A percentile compares a stretch with the other conserved stretches of the same genome.
These are phyloP conservation scores for Arrhamphus sclerolepis DNA, from an alignment of 2,797 vertebrate genomes.

Conservation along the genomic window DNA sequence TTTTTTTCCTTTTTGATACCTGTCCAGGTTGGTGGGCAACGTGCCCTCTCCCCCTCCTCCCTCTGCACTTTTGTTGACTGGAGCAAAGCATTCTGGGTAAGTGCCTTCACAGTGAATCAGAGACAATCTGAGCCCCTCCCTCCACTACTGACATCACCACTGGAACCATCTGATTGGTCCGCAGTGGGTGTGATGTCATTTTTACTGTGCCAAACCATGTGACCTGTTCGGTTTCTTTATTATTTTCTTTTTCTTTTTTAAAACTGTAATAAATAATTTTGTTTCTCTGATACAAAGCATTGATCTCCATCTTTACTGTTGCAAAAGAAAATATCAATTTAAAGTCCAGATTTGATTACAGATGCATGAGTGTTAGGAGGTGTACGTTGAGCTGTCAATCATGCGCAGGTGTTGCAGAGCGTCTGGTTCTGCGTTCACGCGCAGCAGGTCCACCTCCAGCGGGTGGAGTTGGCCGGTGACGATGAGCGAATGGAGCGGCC, in stretches of 20 bases:
- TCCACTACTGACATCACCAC: constrained; percentile 35
- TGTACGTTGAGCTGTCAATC: constrained; percentile 75
- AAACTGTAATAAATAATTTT: constrained; percentile 75
- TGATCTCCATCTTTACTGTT: constrained; percentile 28
- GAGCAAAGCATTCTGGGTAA: constrained; percentile 86
- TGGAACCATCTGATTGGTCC: constrained; percentile 39
- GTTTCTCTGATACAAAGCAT: constrained; percentile 22
- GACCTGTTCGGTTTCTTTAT: constrained; percentile 41
- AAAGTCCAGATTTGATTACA: neutral
- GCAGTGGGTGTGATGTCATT: constrained; percentile 39
- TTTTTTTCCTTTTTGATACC: constrained; percentile 4
- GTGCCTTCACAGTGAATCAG: constrained; percentile 87
- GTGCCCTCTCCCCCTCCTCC: constrained; percentile 48
- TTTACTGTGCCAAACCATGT: constrained; percentile 58
- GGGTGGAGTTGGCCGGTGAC: constrained; percentile 90
- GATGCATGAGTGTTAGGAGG: no score
- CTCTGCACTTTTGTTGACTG: constrained; percentile 83
- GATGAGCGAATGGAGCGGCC: constrained; percentile 90
- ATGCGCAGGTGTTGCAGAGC: constrained; percentile 63
- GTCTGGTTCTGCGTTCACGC: constrained; percentile 79
- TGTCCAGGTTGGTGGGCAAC: neutral
- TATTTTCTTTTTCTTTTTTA: constrained; percentile 31
- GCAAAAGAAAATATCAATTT: no score
- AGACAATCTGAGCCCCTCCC: constrained; percentile 63
- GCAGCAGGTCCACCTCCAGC: constrained; percentile 92